phyloP scores from a whole-genome alignment of 2,797 vertebrate genomes.

The Halcyon badia region DNA sequence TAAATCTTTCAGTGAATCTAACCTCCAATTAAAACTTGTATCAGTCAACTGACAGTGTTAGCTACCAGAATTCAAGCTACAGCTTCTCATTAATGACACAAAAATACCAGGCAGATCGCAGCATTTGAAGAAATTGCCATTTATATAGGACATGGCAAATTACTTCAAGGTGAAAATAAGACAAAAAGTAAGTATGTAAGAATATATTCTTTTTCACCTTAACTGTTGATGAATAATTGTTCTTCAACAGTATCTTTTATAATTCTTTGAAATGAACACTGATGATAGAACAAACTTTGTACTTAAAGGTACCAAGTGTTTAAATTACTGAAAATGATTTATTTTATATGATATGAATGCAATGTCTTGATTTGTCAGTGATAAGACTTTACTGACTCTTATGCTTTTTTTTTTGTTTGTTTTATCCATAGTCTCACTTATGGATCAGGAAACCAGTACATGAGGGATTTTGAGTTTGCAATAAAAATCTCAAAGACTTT shows the following conservation, averaged over 20 bases:
- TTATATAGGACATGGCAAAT: not conserved
- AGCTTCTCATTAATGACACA: not conserved
- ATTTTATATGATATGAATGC: fast-evolving
- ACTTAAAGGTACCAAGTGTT: not conserved
- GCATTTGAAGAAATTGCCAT: not conserved
- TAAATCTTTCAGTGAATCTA: not conserved
- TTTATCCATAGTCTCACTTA: not conserved
- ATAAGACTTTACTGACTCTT: not conserved
- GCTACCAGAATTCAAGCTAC: not conserved
- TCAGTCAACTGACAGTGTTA: not conserved
- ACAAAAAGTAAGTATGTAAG: not conserved
- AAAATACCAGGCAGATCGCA: not conserved
- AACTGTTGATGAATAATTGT: not conserved
- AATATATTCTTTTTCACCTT: not conserved
- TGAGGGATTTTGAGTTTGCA: not conserved
- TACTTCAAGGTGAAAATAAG: not conserved
- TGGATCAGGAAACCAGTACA: not conserved
- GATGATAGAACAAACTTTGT: not conserved
- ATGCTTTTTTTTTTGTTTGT: not conserved
- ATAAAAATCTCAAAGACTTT: not conserved
- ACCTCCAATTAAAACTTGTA: not conserved
- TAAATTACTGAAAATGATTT: not conserved
- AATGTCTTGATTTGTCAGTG: not conserved
- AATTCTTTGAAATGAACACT: not conserved
- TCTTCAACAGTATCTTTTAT: not conserved